phyloP scores from a whole-genome alignment of 2,888 invertebrate genomes.

The Drosophila anomalata region DNA sequence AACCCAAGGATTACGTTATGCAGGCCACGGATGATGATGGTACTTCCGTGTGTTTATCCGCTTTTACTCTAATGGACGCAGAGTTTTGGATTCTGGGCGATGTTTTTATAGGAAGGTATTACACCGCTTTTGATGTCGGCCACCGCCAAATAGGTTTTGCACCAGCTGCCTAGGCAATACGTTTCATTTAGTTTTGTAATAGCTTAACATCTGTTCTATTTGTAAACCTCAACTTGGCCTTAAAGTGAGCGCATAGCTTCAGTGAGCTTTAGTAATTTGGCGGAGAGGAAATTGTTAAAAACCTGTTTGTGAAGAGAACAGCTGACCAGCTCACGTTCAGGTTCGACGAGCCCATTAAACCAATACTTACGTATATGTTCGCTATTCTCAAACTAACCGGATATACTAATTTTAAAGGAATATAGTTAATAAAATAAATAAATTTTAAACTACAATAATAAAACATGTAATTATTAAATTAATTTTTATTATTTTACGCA shows the following conservation, averaged over 20 bases:
- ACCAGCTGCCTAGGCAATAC: constrained; percentile 13
- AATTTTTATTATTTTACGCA: neutral
- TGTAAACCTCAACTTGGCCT: constrained; percentile 9
- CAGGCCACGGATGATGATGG: constrained; percentile 23
- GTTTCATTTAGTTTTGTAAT: constrained; percentile 3
- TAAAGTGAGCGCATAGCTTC: neutral
- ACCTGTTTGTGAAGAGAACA: constrained; percentile 34
- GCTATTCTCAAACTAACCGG: neutral
- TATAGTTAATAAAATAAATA: neutral
- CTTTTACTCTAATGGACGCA: constrained; percentile 35
- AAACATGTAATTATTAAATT: neutral
- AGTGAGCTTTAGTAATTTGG: constrained; percentile 13
- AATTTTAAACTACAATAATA: neutral
- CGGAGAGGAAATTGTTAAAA: constrained; percentile 7
- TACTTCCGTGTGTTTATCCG: constrained; percentile 28
- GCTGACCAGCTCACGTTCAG: constrained; percentile 38
- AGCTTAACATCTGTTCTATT: constrained; percentile 24
- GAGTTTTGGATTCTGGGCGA: constrained; percentile 89
- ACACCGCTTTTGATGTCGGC: constrained; percentile 95
- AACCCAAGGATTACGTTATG: constrained; percentile 90
- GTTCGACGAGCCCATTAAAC: constrained; percentile 21
- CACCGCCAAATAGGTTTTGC: constrained; percentile 94
- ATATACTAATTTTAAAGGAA: neutral
- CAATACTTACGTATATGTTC: neutral
- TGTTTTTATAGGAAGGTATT: constrained; percentile 96